Conservation (phyloP, 2,888 invertebrate genomes). For the Tenthredo amoena region DNA sequence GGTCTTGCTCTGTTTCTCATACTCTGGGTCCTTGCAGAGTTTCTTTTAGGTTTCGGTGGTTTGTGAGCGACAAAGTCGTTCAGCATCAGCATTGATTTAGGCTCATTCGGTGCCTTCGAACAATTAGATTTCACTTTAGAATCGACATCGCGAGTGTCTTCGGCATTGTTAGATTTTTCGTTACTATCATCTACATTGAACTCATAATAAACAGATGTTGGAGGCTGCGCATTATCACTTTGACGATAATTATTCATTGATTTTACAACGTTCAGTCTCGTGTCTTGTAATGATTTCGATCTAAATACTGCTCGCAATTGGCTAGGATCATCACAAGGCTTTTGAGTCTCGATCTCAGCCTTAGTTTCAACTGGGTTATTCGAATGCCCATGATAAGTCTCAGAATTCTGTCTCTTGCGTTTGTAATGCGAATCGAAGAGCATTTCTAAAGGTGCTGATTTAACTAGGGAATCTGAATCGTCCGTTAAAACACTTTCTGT, state of each 20-base stretch:
- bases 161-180: constrained; percentile 57
- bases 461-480: constrained; percentile 86
- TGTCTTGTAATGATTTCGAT: constrained; percentile 78
- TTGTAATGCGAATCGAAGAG: constrained; percentile 82
- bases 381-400: constrained; percentile 76
- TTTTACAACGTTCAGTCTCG: constrained; percentile 66
- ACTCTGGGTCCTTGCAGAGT: constrained; percentile 71
- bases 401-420: constrained; percentile 75
- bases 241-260: constrained; percentile 62
- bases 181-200: constrained; percentile 67
- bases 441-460: constrained; percentile 88
- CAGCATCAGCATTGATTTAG: constrained; percentile 71
- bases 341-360: not conserved
- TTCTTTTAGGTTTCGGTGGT: constrained; percentile 84
- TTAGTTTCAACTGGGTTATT: constrained; percentile 63
- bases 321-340: constrained; percentile 54
- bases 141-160: constrained; percentile 59
- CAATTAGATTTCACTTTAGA: constrained; percentile 61
- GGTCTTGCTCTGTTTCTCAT: constrained; percentile 73
- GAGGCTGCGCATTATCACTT: constrained; percentile 58
- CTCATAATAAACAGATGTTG: constrained; percentile 66
- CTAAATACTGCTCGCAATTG: constrained; percentile 71
- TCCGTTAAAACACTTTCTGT: constrained; percentile 90
- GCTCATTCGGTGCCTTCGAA: constrained; percentile 65
- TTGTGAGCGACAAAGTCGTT: constrained; percentile 84